Percentiles rank a stretch among this genome's conserved stretches.
phyloP scores from a whole-genome alignment of 2,113 vertebrate species.

The Rostratula benghalensis region DNA sequence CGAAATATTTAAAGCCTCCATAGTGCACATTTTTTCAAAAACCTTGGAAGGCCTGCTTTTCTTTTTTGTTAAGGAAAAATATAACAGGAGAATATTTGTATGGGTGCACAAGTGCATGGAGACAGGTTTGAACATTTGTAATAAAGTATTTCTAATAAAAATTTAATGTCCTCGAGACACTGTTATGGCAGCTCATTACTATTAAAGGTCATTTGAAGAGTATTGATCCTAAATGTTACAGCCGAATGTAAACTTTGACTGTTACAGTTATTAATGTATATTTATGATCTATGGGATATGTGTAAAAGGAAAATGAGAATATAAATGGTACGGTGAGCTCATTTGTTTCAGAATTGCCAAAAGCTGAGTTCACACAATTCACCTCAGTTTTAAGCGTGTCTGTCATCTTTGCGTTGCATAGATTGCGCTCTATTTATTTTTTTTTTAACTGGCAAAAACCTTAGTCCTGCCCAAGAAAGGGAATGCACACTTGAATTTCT shows the following conservation, averaged over 20 bases:
- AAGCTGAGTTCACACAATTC: background rate
- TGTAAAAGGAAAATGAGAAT: conserved; percentile 59
- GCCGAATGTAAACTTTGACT: conserved; percentile 64
- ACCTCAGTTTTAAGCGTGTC: background rate
- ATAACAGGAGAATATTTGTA: conserved; percentile 16
- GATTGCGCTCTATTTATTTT: background rate
- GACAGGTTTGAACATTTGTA: conserved; percentile 54
- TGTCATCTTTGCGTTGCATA: background rate
- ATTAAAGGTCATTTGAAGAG: conserved; percentile 72
- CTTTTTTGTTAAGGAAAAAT: background rate
- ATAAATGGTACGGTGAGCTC: conserved; percentile 37
- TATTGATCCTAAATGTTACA: conserved; percentile 72
- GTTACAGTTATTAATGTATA: conserved; percentile 68
- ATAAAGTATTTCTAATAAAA: conserved; percentile 72
- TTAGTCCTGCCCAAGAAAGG: background rate
- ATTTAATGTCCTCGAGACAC: conserved; percentile 66
- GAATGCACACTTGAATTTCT: background rate
- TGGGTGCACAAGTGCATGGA: conserved; percentile 6
- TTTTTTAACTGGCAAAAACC: background rate
- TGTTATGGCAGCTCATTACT: conserved; percentile 70
- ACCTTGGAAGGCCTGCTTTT: background rate
- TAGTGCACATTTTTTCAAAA: background rate
- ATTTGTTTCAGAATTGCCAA: conserved; percentile 40
- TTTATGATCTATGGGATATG: conserved; percentile 61
- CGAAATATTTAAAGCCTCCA: background rate